Base-by-base conservation (phyloP, 2,797 vertebrate species). In the Poeciliopsis paucimaculata region DNA sequence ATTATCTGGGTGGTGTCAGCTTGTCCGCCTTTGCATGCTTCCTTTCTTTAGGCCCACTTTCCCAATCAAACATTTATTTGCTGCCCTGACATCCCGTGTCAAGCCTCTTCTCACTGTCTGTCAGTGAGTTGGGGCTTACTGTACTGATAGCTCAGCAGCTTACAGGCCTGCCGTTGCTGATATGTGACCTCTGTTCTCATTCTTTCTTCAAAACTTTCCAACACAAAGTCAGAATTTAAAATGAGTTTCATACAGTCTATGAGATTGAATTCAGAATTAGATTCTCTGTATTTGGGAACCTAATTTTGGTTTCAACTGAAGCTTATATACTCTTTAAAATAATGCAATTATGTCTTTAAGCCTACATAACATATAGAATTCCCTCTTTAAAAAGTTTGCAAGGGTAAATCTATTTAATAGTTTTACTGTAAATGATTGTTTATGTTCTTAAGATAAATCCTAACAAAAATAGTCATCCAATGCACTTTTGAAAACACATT, bases 1-100 rank as follows among this genome's bases (percentile, higher is more conserved):
- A 93, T 95, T 94, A 94, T 93, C 90, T 90, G 77, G 86, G 82
- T 79, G 89, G 90, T 94, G 93, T 94, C 91, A 93, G 87, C 83
- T 81, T 93, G 92, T 93, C 92, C 85, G 85, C 72, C 79, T 71
- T 88, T 82, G 76, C 87, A 73, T 34, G 66, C 81, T 91, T 78
- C 77, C 74, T 82, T 89, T 91, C 87, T 90, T 90, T 85, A 85
- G 81, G 81, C 87, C 83, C 83, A 87, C 88, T 91, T 92, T 92
- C 76, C 82, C 89, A 92, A 91, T 92, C 91, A 92, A 94, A 93
- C 92, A 93, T 93, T 88, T 91, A 90, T 92, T 91, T 93, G 91
- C 89, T 90, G 87, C 82, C 81, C 81, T 90, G 90, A 89, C 93
- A 88, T 77, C 73, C 85, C 75, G 82, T 90, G 88, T 93, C 94